Evolutionary conservation across 2,797 vertebrate species (phyloP).

Genomic region (Pogoniulus pusillus): DNA sequence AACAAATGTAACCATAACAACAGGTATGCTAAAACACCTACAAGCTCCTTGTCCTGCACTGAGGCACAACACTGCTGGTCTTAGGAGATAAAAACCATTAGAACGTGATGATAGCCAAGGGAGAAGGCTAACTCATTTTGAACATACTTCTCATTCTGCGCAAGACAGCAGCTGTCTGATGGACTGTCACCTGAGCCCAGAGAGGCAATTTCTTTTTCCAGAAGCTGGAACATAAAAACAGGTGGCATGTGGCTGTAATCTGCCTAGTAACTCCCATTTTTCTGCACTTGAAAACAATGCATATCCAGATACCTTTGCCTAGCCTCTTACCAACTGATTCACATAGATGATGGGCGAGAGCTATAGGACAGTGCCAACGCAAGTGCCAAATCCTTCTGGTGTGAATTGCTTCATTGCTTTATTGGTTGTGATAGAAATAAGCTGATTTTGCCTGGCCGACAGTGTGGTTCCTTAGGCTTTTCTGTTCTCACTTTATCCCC

Average conservation of each 20-base stretch:
- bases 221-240: not conserved
- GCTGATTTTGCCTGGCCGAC: not conserved
- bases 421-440: not conserved
- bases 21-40: not conserved
- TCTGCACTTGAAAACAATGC: not conserved
- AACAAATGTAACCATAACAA: slow-evolving; percentile 72
- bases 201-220: not conserved
- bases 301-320: not conserved
- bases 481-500: slow-evolving; percentile 32
- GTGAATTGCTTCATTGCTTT: not conserved
- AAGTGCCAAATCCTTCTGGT: not conserved
- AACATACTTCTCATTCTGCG: not conserved
- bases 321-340: not conserved
- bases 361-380: not conserved
- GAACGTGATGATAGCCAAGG: not conserved
- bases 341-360: not conserved
- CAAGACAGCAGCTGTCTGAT: not conserved
- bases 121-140: not conserved
- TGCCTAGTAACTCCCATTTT: not conserved
- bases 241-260: not conserved
- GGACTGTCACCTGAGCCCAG: not conserved
- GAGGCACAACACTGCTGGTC: not conserved
- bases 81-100: not conserved
- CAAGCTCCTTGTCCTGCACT: not conserved
- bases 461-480: not conserved